phyloP scores from a whole-genome alignment of 2,888 invertebrate genomes.

The Pterobdella sp. region DNA sequence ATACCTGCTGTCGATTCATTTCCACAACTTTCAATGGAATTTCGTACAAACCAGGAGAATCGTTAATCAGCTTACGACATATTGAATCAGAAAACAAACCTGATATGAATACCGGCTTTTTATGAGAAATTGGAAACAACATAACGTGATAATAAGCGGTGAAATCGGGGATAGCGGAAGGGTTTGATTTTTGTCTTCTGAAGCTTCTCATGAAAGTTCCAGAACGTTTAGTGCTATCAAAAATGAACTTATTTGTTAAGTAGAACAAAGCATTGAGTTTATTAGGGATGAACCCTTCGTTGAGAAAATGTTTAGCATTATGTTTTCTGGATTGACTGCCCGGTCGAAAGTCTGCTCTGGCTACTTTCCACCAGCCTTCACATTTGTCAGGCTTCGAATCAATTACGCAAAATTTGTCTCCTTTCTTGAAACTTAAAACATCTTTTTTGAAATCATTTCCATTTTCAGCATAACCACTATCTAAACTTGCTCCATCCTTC shows the following conservation, averaged over 20 bases:
- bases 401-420: slow-evolving; percentile 35
- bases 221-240: not conserved
- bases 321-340: not conserved
- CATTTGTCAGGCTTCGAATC: slow-evolving; percentile 6
- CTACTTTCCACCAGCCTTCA: slow-evolving; percentile 14
- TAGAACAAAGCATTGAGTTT: slow-evolving; percentile 8
- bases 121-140: slow-evolving; percentile 26
- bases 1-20: slow-evolving; percentile 11
- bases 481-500: not conserved
- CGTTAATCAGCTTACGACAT: slow-evolving; percentile 33
- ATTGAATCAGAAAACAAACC: slow-evolving; percentile 38
- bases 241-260: not conserved
- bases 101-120: slow-evolving; percentile 37
- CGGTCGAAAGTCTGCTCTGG: slow-evolving; percentile 13
- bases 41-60: slow-evolving; percentile 35
- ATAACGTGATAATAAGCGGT: slow-evolving; percentile 36
- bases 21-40: slow-evolving; percentile 33
- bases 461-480: not conserved
- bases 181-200: slow-evolving; percentile 13
- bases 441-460: slow-evolving; percentile 1
- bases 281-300: slow-evolving; percentile 22
- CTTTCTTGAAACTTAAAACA: slow-evolving; percentile 33
- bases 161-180: slow-evolving; percentile 7
- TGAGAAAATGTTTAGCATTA: not conserved
- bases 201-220: slow-evolving; percentile 17